Evolutionary conservation across 2,113 vertebrate genomes (phyloP), one percentile per base, ranked within the genome.

Genomic region (Amia ocellicauda): DNA sequence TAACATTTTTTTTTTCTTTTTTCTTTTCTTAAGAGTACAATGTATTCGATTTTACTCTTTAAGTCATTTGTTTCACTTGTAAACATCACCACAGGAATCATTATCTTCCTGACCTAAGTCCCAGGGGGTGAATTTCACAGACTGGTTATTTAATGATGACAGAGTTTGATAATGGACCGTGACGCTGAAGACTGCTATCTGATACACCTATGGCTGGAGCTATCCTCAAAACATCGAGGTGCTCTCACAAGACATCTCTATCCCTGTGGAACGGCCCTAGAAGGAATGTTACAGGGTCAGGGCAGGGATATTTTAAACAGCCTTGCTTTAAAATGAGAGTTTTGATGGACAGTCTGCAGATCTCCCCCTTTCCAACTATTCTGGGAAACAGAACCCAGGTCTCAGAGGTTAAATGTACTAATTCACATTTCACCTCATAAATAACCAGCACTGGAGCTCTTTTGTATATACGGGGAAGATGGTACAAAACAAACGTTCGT

Each of bases 291-390:
- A 62, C 0, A 3, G 71, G 78, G 79, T 77, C 62, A 19, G 2
- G 70, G 63, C 73, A 75, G 79, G 79, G 81, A 83, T 86, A 89
- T 86, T 86, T 85, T 67, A 71, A 84, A 87, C 72, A 70, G 76
- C 81, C 56, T 54, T n/a, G 61, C 62, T 53, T 73, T n/a, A 7
- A 75, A 80, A 64, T 77, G 50, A 40, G 60, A 59, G 75, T 64
- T 81, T 69, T 75, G 78, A 84, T 26, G 56, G 77, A 76, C 80
- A 76, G 76, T 74, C 80, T 76, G 76, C 78, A 78, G 63, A 61
- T 68, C 50, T 54, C 74, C 66, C 72, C 63, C 83, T 75, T 52
- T 73, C 63, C 80, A 83, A 78, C 79, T 84, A 80, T 70, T 78
- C 49, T 58, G 49, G 66, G 53, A 78, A 55, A 64, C 57, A 69